Base-by-base conservation (phyloP, 2,888 invertebrate species). In the Clunio marinus region DNA sequence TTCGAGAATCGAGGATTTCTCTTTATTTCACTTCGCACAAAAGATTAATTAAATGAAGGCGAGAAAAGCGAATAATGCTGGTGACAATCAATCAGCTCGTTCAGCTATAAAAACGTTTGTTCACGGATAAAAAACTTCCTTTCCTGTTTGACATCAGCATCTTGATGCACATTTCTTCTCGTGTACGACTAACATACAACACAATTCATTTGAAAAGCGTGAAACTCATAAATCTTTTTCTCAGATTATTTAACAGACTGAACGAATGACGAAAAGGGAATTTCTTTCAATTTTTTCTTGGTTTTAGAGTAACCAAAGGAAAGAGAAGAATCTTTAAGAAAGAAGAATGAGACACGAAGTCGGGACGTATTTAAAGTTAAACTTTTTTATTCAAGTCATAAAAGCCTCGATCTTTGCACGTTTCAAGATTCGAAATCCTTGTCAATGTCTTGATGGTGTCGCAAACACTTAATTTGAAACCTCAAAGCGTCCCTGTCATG, bases 141-240 rank as follows among this genome's bases (percentile, higher is more conserved):
- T 41, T 62, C 22, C 41, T 59, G 59, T n/a, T 3, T 10, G 13
- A 22, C 1, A 35, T 1, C 59, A 45, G 46, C 17, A 46, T 27
- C 35, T 46, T 46, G 22, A 45, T 63, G 63, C 46, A 57, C 2
- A n/a, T 57, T 27, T n/a, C 20, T 57, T 13, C 22, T 57, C 32
- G 10, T 7, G 10, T 32, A 32, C 32, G 10, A 32, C 10, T 32
- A 4, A 32, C 10, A 57, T 20, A 15, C 13, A 4, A 27, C 15
- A 27, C 27, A 27, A 27, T 57, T 27, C 27, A 27, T 22, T 41
- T 41, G 62, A 62, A 55, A 66, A 66, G 66, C 66, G 66, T 66
- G 66, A 66, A 66, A 55, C 66, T 35, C 32, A 66, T 66, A 66
- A 66, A 66, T 66, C 66, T 66, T 66, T 22, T 55, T 66, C 32